These are phyloP conservation scores for Rhagium mordax DNA, from an alignment of 2,888 invertebrate species.

Conservation along the genomic window DNA sequence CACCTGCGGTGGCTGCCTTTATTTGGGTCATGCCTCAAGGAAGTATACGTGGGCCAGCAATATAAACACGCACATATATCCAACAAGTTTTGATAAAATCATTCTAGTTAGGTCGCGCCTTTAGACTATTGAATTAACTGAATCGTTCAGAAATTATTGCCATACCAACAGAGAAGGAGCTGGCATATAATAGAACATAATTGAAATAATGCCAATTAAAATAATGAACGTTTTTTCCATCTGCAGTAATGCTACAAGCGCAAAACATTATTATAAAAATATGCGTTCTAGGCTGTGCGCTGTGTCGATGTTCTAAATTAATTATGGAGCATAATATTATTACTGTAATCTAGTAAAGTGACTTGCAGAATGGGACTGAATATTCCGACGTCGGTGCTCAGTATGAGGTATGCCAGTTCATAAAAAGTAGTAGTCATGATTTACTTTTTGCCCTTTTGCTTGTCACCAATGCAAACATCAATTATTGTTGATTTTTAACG, in stretches of 20 bases:
- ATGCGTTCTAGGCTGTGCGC: neutral
- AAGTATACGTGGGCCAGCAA: too few relatives aligned
- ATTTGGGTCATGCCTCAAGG: too few relatives aligned
- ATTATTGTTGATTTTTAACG: constrained; percentile 37
- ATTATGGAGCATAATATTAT: constrained; percentile 33
- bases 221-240: neutral
- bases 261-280: neutral
- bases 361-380: constrained; percentile 37
- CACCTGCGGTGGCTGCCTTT: too few relatives aligned
- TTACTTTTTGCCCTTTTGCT: constrained; percentile 36
- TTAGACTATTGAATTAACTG: too few relatives aligned
- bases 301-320: constrained; percentile 22
- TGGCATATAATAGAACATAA: neutral
- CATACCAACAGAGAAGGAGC: too few relatives aligned
- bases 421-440: constrained; percentile 38
- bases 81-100: too few relatives aligned
- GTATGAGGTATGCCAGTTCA: constrained; percentile 32
- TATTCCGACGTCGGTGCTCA: constrained; percentile 35
- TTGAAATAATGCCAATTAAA: neutral
- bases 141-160: too few relatives aligned
- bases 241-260: neutral
- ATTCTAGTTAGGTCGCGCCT: too few relatives aligned
- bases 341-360: constrained; percentile 39
- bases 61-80: too few relatives aligned
- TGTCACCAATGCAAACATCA: constrained; percentile 38